Conservation (phyloP, 2,888 invertebrate genomes). For the Allophyes oxyacanthae region DNA sequence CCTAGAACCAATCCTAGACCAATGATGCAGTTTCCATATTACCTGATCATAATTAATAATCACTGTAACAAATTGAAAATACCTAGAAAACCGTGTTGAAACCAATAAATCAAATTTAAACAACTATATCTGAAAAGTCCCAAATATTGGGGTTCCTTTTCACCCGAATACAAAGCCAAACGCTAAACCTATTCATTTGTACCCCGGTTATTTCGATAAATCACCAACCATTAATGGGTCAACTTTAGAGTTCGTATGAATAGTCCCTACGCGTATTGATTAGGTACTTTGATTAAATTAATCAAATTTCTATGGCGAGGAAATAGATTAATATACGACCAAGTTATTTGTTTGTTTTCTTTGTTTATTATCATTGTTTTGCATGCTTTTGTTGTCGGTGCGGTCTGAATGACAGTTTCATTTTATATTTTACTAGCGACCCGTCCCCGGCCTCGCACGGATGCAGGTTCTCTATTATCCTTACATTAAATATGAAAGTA, state of each 20-base stretch:
- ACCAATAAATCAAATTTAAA: constrained; percentile 48
- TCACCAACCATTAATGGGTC: constrained; percentile 63
- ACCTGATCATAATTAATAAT: not conserved
- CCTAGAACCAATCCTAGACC: too few species aligned
- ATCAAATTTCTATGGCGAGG: constrained; percentile 15
- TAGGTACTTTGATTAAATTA: constrained; percentile 46
- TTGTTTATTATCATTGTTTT: constrained; percentile 12
- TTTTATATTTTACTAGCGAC: too few species aligned
- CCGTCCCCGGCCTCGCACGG: too few species aligned
- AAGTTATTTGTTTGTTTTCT: constrained; percentile 1
- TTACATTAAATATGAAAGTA: too few species aligned
- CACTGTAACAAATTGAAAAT: constrained; percentile 4
- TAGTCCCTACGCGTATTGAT: constrained; percentile 39
- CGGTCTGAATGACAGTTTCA: not conserved
- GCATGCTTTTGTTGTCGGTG: not conserved
- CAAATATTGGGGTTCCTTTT: constrained; percentile 27
- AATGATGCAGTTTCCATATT: too few species aligned
- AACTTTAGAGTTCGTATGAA: constrained; percentile 65
- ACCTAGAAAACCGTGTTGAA: not conserved
- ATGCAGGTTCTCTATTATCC: too few species aligned
- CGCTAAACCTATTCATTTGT: constrained; percentile 46
- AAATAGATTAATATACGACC: constrained; percentile 11
- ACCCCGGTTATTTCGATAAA: constrained; percentile 68
- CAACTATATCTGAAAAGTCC: constrained; percentile 36
- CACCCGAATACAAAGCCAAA: constrained; percentile 35